Percentiles rank a stretch among this genome's conserved stretches.
Conservation (phyloP, 2,888 invertebrate genomes). For the Pharmacophagus antenor region DNA sequence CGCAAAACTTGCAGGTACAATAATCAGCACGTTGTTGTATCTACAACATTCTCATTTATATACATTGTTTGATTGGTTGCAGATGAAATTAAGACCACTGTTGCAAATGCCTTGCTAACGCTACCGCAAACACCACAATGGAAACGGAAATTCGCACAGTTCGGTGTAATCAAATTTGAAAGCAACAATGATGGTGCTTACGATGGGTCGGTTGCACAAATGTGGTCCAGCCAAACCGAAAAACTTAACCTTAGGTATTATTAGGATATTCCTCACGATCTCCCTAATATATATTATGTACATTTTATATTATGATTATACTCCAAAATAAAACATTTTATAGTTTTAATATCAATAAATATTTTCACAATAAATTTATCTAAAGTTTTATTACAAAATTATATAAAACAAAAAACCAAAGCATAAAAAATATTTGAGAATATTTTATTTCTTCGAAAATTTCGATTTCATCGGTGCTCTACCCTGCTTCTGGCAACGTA, state of each 20-base stretch:
- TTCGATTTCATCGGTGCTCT: background rate
- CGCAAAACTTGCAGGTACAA: slow-evolving; percentile 76
- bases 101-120: slow-evolving; percentile 63
- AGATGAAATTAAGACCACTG: slow-evolving; percentile 63
- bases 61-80: slow-evolving; percentile 40
- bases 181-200: slow-evolving; percentile 69
- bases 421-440: background rate
- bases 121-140: slow-evolving; percentile 58
- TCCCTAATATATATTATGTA: slow-evolving; percentile 69
- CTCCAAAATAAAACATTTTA: slow-evolving; percentile 49
- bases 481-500: slow-evolving; percentile 4
- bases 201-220: slow-evolving; percentile 73
- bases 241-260: slow-evolving; percentile 79
- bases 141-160: slow-evolving; percentile 70
- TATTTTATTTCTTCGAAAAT: background rate
- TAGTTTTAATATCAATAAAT: slow-evolving; percentile 2
- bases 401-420: background rate
- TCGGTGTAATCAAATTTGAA: slow-evolving; percentile 73
- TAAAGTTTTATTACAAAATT: background rate
- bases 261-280: slow-evolving; percentile 64
- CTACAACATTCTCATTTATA: background rate
- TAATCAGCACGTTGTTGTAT: background rate
- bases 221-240: slow-evolving; percentile 71
- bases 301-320: slow-evolving; percentile 68
- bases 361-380: background rate